phyloP scores from a whole-genome alignment of 2,888 invertebrate genomes.

The Drosophila borborema region DNA sequence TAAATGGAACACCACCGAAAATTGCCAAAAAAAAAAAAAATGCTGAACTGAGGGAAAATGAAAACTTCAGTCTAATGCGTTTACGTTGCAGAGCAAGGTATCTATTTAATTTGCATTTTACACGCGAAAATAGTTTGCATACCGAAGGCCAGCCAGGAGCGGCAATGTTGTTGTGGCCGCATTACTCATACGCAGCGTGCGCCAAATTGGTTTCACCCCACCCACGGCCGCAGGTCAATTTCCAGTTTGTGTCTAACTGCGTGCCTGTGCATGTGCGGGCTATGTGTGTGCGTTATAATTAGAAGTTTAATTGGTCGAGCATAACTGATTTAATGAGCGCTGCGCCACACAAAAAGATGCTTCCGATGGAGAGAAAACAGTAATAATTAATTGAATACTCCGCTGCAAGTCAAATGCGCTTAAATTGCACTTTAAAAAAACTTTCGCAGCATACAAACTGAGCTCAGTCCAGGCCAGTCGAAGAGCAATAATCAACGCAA shows the following conservation, averaged over 20 bases:
- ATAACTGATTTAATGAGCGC: slow-evolving; percentile 57
- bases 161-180: slow-evolving; percentile 23
- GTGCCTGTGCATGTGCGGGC: slow-evolving; percentile 1
- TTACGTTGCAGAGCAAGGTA: slow-evolving; percentile 38
- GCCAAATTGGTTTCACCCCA: slow-evolving; percentile 45
- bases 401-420: slow-evolving; percentile 60
- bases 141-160: slow-evolving; percentile 38
- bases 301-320: slow-evolving; percentile 68
- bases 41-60: neutral
- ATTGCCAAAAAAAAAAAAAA: slow-evolving; percentile 9
- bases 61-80: slow-evolving; percentile 32
- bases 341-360: slow-evolving; percentile 19
- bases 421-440: slow-evolving; percentile 52
- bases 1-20: slow-evolving; percentile 29
- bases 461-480: neutral
- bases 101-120: slow-evolving; percentile 75
- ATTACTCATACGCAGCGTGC: slow-evolving; percentile 69
- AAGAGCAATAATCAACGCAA: slow-evolving; percentile 65
- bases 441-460: slow-evolving; percentile 8
- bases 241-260: slow-evolving; percentile 3
- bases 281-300: slow-evolving; percentile 50
- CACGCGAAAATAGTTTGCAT: slow-evolving; percentile 72
- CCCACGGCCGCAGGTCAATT: slow-evolving; percentile 49
- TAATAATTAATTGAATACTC: slow-evolving; percentile 37
- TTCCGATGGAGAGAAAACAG: neutral